Conservation (phyloP, 2,113 vertebrate genomes). For the Erpornis zantholeuca region DNA sequence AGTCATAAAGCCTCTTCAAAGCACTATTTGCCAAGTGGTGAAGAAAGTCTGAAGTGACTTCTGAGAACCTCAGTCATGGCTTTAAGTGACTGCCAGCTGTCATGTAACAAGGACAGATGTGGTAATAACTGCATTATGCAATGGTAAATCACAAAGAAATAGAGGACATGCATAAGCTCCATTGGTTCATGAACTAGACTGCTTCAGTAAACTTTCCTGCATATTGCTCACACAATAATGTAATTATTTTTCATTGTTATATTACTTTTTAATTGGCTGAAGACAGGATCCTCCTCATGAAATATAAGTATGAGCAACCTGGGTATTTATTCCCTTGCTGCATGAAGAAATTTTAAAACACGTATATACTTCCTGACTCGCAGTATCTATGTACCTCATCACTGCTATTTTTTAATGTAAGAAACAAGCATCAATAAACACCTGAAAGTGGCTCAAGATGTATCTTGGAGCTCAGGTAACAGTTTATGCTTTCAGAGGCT, state of each 20-base stretch:
- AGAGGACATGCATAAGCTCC: neutral
- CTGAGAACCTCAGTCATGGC: neutral
- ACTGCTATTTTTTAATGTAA: neutral
- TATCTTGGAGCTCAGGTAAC: neutral
- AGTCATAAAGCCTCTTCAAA: neutral
- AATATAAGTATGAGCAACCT: fast-evolving
- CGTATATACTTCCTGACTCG: neutral
- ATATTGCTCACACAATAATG: neutral
- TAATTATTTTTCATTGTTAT: neutral
- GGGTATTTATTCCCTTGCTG: neutral
- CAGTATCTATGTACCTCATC: neutral
- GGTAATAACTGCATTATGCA: neutral
- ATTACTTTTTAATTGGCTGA: neutral
- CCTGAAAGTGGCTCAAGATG: neutral
- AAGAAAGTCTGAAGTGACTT: neutral
- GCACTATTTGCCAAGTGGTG: neutral
- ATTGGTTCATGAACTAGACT: neutral
- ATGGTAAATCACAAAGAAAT: neutral
- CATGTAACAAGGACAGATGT: neutral
- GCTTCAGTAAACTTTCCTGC: neutral
- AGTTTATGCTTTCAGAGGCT: neutral
- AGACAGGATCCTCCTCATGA: neutral
- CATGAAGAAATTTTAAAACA: neutral
- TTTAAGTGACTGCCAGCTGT: neutral
- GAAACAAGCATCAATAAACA: neutral